Conservation (phyloP, 2,113 vertebrate genomes). For the Gila orcuttii region DNA sequence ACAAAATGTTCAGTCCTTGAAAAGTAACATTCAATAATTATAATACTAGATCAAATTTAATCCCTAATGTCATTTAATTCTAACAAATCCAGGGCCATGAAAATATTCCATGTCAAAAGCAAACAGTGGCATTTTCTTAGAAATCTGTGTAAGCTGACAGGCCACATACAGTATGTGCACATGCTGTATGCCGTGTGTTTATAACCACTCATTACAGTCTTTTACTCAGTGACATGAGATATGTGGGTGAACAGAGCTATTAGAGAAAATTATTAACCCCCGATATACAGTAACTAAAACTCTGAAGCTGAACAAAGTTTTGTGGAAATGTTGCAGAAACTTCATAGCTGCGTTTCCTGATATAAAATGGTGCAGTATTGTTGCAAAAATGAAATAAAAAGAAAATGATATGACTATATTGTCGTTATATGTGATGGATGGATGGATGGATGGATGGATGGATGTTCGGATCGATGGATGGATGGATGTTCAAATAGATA, state of each 20-base stretch:
- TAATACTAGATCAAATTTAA: neutral
- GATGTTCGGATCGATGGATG: neutral
- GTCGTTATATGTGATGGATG: neutral
- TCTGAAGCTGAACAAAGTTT: neutral
- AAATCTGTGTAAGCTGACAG: constrained; percentile 59
- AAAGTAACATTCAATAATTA: neutral
- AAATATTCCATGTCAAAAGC: constrained; percentile 34
- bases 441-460: neutral
- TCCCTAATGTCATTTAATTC: neutral
- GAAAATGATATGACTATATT: neutral
- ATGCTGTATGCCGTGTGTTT: constrained; percentile 26
- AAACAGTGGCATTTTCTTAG: constrained; percentile 61
- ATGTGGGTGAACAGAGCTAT: constrained; percentile 26
- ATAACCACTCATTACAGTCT: constrained; percentile 23
- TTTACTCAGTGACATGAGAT: constrained; percentile 26
- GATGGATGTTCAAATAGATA: neutral
- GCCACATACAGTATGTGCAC: constrained; percentile 61
- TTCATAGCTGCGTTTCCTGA: neutral
- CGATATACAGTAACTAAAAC: neutral
- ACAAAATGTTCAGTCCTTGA: neutral
- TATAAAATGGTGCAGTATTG: neutral
- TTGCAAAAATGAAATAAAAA: neutral
- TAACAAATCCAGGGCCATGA: neutral
- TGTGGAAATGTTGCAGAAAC: neutral
- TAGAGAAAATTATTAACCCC: neutral